Base-by-base conservation (phyloP, 2,797 vertebrate genomes). In the Odontamblyopus rebecca region DNA sequence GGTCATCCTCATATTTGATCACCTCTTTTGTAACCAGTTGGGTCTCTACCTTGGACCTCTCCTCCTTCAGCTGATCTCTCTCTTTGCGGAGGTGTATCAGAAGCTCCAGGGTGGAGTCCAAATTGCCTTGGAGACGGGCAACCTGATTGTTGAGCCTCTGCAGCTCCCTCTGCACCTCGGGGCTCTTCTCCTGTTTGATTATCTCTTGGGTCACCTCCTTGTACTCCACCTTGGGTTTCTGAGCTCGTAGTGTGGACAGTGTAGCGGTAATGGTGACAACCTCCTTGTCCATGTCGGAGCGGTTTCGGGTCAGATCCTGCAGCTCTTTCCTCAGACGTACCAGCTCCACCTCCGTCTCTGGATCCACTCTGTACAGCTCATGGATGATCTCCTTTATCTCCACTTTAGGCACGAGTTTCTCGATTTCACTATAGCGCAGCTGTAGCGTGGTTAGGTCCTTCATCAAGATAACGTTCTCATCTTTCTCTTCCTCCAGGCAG, bases 1-100 rank as follows among this genome's bases (percentile, higher is more conserved):
- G 96, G 67, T 99, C 97, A 0, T 96, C 95, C 85, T 97, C 95
- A 0, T 94, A 97, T 50, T 94, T 95, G 63, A 98, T 92, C 5
- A 97, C 30, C 70, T 99, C 97, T 87, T 88, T 99, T 76, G 74
- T 96, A 61, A 98, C 92, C 3, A 95, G 82, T 76, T 94, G 94
- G 29, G 93, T 97, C 90, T 98, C 95, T 68, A 99, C 94, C 84
- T 94, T 98, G 74, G 97, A 95, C 82, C 94, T 94, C 76, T 97
- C 96, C 2, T 82, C 89, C 84, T 89, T 95, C 93, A 95, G 93
- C 32, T 95, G 93, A 15, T 99, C 95, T 5, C 96, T 93, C 81
- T 99, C 96, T 15, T 94, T 97, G 27, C 92, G 92, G 6, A 98
- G 89, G 75, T 82, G 93, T 30, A 80, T 92, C 64, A 96, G 91